A percentile compares a stretch with the other conserved stretches of the same genome.
These are phyloP conservation scores for Chiloscyllium punctatum DNA, from an alignment of 2,797 vertebrate genomes.

Conservation along the genomic window DNA sequence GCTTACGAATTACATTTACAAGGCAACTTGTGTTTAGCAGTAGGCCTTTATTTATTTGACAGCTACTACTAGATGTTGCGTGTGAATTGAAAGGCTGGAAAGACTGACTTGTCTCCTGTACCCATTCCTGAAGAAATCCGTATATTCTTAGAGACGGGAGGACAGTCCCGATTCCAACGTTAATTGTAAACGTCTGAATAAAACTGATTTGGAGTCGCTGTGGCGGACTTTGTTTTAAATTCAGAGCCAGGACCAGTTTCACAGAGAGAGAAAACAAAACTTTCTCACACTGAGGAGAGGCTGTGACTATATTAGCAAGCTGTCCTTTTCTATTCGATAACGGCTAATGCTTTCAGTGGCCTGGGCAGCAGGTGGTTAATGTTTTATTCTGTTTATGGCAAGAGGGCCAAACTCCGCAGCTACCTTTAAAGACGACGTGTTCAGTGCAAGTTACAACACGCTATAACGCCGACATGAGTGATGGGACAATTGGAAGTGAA, in stretches of 20 bases:
- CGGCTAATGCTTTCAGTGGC: neutral
- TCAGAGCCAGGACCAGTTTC: neutral
- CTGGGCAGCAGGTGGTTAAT: neutral
- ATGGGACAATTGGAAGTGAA: neutral
- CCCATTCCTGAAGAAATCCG: neutral
- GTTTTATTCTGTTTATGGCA: neutral
- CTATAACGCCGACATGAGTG: neutral
- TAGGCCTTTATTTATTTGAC: neutral
- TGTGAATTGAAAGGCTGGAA: no score
- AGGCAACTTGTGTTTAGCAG: neutral
- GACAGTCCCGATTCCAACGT: neutral
- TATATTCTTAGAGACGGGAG: neutral
- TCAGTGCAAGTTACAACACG: constrained; percentile 9
- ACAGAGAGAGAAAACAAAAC: neutral
- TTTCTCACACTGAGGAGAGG: neutral
- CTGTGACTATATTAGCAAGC: neutral
- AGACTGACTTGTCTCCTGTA: neutral
- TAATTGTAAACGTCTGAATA: neutral
- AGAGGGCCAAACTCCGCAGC: neutral
- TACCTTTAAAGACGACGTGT: neutral
- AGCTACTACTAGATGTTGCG: neutral
- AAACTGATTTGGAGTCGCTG: neutral
- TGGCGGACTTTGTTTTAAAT: no score
- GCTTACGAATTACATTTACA: neutral
- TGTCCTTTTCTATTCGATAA: neutral